These are phyloP conservation scores for Sebastiscus tertius DNA, from an alignment of 2,797 vertebrate species.

Conservation along the genomic window DNA sequence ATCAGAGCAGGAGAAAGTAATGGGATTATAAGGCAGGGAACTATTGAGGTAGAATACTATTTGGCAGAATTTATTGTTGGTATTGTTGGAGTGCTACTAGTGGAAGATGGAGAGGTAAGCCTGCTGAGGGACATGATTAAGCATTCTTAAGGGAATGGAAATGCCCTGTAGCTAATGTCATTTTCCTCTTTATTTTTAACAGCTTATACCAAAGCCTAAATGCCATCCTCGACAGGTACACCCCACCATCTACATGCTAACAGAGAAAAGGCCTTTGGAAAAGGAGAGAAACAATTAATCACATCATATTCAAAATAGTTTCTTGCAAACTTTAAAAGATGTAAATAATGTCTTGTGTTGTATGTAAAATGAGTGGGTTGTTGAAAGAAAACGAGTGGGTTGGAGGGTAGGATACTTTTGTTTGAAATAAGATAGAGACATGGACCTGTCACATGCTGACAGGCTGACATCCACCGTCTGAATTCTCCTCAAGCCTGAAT, in stretches of 20 bases:
- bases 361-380: conserved; percentile 2
- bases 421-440: conserved; percentile 32
- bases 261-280: neutral
- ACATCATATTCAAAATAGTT: neutral
- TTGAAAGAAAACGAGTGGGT: neutral
- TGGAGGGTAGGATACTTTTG: conserved; percentile 4
- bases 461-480: conserved; percentile 34
- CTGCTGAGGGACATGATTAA: conserved; percentile 38
- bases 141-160: conserved; percentile 13
- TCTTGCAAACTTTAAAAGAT: neutral
- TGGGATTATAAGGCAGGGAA: conserved; percentile 50
- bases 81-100: conserved; percentile 50
- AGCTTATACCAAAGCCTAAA: conserved; percentile 44
- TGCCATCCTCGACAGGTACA: conserved; percentile 43
- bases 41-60: conserved; percentile 31
- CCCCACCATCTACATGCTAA: conserved; percentile 1
- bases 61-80: conserved; percentile 53
- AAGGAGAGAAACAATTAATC: neutral
- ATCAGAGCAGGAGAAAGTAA: conserved; percentile 40
- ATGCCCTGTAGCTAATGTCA: conserved; percentile 45
- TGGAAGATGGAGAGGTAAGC: conserved; percentile 20
- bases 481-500: conserved; percentile 60
- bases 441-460: conserved; percentile 45
- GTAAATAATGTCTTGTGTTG: neutral
- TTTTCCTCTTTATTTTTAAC: conserved; percentile 50